phyloP scores from a whole-genome alignment of 2,888 invertebrate species.

The Parapristionchus giblindavisi region DNA sequence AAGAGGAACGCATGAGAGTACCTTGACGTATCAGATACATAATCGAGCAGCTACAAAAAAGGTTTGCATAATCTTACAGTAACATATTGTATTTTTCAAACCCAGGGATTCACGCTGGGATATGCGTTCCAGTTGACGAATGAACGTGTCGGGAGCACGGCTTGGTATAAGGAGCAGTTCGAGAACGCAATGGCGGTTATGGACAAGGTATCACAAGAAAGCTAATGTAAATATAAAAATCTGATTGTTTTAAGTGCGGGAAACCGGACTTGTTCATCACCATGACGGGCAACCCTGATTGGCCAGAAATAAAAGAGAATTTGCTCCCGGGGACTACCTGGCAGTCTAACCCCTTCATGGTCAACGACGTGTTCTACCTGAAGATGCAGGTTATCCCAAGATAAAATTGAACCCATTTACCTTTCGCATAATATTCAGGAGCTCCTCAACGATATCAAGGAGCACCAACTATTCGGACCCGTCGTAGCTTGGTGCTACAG shows the following conservation, averaged over 20 bases:
- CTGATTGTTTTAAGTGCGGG: not conserved
- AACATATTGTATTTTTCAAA: not conserved
- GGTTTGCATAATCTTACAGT: not conserved
- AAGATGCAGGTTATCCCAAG: not conserved
- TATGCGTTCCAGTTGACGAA: not conserved
- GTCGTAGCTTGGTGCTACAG: slow-evolving; percentile 1
- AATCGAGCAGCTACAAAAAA: not conserved
- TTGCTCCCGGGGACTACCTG: not conserved
- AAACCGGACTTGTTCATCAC: slow-evolving; percentile 19
- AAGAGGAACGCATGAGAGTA: not conserved
- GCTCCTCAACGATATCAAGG: not conserved
- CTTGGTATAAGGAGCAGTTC: not conserved
- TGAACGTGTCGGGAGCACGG: not conserved
- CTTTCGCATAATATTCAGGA: not conserved
- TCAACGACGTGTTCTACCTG: slow-evolving; percentile 7
- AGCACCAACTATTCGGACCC: slow-evolving; percentile 4
- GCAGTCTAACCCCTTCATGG: not conserved
- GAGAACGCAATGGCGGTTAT: not conserved
- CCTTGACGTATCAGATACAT: not conserved
- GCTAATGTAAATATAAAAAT: not conserved
- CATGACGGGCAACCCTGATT: not conserved
- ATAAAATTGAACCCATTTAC: not conserved
- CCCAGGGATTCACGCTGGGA: not conserved
- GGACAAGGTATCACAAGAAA: not conserved
- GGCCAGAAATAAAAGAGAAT: not conserved